Evolutionary conservation across 2,888 invertebrate species (phyloP), one percentile per base, ranked within the genome.

Genomic region (Mycalesis mineus): DNA sequence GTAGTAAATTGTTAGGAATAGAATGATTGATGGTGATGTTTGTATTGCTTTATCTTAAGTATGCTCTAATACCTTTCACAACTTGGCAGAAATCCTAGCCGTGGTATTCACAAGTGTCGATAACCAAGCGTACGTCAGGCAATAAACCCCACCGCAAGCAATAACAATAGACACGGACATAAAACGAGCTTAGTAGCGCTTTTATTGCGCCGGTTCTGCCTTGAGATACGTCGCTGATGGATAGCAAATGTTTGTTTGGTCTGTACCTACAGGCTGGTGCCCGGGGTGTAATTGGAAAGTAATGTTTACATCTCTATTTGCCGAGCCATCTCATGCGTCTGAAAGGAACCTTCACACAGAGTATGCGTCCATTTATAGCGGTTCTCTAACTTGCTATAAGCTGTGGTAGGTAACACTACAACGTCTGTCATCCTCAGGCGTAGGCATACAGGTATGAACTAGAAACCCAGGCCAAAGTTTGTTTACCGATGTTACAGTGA

Each of bases 101-200:
- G 11, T 22, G 11, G 29, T 42, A 15, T 28, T 37, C 37, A 33
- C 48, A 31, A 49, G 15, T 36, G 8, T 28, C 22, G 39, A 31
- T 39, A 31, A 13, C 13, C 29, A 37, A 13, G 6, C 11, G 36
- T 48, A 55, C 41, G 41, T 59, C 45, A 48, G 33, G n/a, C 45
- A 22, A 29, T 55, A 49, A 62, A 55, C 9, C 52, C 51, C 50
- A 53, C 28, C 45, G 51, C 57, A 55, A 40, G 42, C 51, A 51
- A 59, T 60, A 62, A 60, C 51, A 57, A 54, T 60, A 36, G 48
- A 55, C 41, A 51, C 49, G 57, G 55, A 48, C 52, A 47, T 60
- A 57, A 59, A 62, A 57, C 51, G 44, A 52, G 55, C 51, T 55
- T 60, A 40, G 52, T 44, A 39, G 49, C 17, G 39, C 45, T 57